These are phyloP conservation scores for Alectoris magna DNA, from an alignment of 2,797 vertebrate species.

Conservation along the genomic window DNA sequence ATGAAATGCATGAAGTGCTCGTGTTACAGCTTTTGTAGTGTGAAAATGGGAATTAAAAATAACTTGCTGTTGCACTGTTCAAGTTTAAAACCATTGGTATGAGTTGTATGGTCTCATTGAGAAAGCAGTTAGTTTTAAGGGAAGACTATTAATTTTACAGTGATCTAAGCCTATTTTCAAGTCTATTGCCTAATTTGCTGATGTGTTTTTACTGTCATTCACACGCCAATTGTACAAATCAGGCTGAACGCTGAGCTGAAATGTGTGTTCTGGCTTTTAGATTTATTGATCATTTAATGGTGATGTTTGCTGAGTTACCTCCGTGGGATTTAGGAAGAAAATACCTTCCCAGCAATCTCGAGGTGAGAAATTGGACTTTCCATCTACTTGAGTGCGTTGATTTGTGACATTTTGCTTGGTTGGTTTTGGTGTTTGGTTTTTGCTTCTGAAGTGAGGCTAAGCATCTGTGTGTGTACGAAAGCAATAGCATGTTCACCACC, in stretches of 20 bases:
- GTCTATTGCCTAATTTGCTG: neutral
- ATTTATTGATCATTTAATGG: constrained; percentile 89
- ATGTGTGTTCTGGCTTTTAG: constrained; percentile 74
- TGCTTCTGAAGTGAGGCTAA: neutral
- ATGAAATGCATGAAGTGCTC: neutral
- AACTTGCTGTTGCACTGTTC: neutral
- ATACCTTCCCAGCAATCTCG: constrained; percentile 86
- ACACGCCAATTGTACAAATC: neutral
- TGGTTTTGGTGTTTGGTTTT: neutral
- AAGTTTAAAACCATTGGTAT: neutral
- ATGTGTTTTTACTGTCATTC: neutral
- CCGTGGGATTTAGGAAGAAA: constrained; percentile 93
- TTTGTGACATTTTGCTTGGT: neutral
- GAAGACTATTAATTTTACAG: neutral
- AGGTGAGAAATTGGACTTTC: constrained; percentile 81
- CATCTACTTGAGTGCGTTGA: neutral
- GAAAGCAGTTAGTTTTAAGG: neutral
- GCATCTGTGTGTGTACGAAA: neutral
- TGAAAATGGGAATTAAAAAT: neutral
- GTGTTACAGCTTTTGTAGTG: neutral
- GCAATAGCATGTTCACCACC: neutral
- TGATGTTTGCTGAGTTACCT: constrained; percentile 94
- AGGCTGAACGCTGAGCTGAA: neutral
- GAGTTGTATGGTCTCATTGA: neutral
- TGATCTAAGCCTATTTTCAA: neutral